Conservation (phyloP, 2,113 vertebrate genomes). For the Sinocyclocheilus rhinocerous region DNA sequence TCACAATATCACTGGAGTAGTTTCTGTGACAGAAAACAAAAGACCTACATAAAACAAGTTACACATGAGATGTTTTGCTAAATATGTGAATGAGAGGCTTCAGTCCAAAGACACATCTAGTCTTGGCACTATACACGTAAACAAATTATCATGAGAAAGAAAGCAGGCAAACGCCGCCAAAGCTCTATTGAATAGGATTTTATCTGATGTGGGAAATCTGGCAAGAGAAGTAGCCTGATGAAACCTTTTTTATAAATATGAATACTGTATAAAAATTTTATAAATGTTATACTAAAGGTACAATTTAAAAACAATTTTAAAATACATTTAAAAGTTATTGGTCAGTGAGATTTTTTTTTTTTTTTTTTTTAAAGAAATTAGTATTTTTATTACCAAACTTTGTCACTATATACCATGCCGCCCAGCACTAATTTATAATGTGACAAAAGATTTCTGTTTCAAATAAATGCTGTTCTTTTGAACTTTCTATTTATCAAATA, state of each 20-base stretch:
- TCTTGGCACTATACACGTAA: background rate
- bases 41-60: background rate
- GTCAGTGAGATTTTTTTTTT: too few relatives aligned
- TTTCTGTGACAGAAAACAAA: constrained; percentile 79
- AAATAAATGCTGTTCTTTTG: too few relatives aligned
- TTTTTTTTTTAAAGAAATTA: too few relatives aligned
- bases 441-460: too few relatives aligned
- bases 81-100: background rate
- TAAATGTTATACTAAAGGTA: background rate
- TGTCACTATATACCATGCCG: too few relatives aligned
- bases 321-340: too few relatives aligned
- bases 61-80: background rate
- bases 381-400: too few relatives aligned
- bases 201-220: background rate
- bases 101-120: background rate
- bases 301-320: too few relatives aligned
- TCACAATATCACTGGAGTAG: constrained; percentile 96
- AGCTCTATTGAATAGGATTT: too few relatives aligned
- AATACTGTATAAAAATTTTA: background rate
- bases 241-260: background rate
- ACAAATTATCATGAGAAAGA: constrained; percentile 25
- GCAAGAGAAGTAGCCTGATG: background rate
- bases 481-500: too few relatives aligned
- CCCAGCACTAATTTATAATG: too few relatives aligned
- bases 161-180: background rate